A percentile compares a stretch with the other conserved stretches of the same genome.
These are phyloP conservation scores for Nephrotoma guestfalica DNA, from an alignment of 2,888 invertebrate genomes.

Conservation along the genomic window DNA sequence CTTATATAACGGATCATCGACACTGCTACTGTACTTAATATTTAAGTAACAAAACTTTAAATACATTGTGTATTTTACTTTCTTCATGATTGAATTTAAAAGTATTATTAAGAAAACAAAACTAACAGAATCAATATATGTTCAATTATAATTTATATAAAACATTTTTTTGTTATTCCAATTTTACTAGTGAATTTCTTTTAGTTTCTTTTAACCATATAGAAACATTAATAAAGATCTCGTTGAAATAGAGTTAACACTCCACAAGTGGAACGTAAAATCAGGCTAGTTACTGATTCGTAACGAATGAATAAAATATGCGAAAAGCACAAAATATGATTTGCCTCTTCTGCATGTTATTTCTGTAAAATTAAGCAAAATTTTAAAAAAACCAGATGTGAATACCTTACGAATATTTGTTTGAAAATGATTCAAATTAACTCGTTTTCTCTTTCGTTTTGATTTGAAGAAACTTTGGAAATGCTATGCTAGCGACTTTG, in stretches of 20 bases:
- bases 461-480: too few species aligned
- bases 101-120: not conserved
- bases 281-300: not conserved
- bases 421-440: too few species aligned
- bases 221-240: not conserved
- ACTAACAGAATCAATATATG: not conserved
- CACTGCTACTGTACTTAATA: not conserved
- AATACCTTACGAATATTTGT: too few species aligned
- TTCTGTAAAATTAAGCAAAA: not conserved
- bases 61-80: not conserved
- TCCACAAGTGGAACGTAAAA: slow-evolving; percentile 1
- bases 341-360: not conserved
- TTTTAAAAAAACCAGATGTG: too few species aligned
- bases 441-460: too few species aligned
- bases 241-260: not conserved
- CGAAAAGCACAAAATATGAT: not conserved
- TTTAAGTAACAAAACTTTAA: not conserved
- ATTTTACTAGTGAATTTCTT: not conserved
- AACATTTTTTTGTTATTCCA: not conserved
- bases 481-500: too few species aligned
- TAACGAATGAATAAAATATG: not conserved
- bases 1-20: not conserved
- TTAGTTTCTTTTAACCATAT: not conserved
- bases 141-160: not conserved
- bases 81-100: not conserved